Base-by-base conservation (phyloP, 1,140 invertebrate species). In the Brevipalpus yothersi region DNA sequence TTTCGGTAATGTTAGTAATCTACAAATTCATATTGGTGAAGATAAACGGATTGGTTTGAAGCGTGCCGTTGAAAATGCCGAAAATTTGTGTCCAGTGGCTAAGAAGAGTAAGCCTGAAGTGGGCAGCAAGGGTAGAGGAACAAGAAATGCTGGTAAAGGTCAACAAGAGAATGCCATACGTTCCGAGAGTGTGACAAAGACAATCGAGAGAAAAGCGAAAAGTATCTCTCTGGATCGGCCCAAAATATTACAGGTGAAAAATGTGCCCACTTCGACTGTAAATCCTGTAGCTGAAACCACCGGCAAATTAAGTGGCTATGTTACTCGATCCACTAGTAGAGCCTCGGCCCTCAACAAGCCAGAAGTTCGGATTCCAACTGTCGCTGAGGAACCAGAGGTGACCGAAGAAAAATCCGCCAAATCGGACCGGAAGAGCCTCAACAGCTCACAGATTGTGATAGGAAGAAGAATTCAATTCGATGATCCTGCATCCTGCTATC, bases 401-500 rank as follows among this genome's bases (percentile, higher is more conserved):
- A 17, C 12, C 12, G 43, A 45, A 45, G 43, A 15, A 17, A 45
- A 45, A 8, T 12, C 12, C 2, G 8, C 8, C 43, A 45, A 45
- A 45, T 4, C 2, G 2, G n/a, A 17, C n/a, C 43, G 43, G 10
- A 17, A 45, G 10, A 31, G 31, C 31, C 31, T 31, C 31, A 31
- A 5, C 31, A 31, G 31, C 12, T 9, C 12, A 51, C 7, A n/a
- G 10, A 8, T 17, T 17, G 21, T 19, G n/a, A 2, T 51, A 10
- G 49, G 21, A 1, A 21, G 15, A 11, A 55, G 39, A 19, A 40
- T 54, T 15, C 41, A 53, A 53, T 58, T 58, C 41, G 21, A 15
- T 39, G 40, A 60, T 54, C 53, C 49, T 11, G 5, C 23, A 10
- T 21, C 54, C 45, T 64, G 53, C 56, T 65, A 64, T 23, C 53